Evolutionary conservation across 1,140 invertebrate species (phyloP), one percentile per base, ranked within the genome.

Genomic region (Andricus grossulariae): DNA sequence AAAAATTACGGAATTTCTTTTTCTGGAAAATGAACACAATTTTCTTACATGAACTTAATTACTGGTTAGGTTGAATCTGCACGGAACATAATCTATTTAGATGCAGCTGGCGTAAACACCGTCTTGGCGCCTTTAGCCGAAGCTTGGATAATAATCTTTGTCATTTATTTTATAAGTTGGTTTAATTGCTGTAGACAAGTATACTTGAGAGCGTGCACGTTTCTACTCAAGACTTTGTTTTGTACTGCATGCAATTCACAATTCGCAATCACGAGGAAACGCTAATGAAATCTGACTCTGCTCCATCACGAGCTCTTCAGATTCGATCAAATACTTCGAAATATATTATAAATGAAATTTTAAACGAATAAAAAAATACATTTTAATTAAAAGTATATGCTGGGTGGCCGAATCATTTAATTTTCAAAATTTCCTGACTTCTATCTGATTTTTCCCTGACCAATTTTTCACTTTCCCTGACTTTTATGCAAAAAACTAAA

Each of bases 151-250:
- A 66, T 66, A 66, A 21, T 66, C 60, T 66, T 21, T 66, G 60
- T 66, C 60, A 66, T 66, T 66, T 66, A 66, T 66, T 66, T 66
- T 66, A 66, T 45, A 66, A 66, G 60, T 66, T 66, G 60, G 25
- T 66, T 66, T 66, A 66, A 66, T 66, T 66, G 60, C 39, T 66
- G 25, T 66, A 66, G 60, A 66, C 60, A 66, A 45, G 25, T 66
- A 32, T 66, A 45, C 39, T 45, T n/a, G 25, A 25, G 21, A 60
- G 57, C 3, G 57, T 45, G 39, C 39, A 45, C 39, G 39, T 0
- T 45, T 45, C 39, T 45, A 45, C 57, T 60, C 45, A n/a, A 13
- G 60, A 66, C 60, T 66, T 66, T 66, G 60, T 66, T 66, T 66
- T 66, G 60, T 66, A 15, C 60, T 45, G 25, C 21, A 66, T n/a